Percentiles rank a stretch among this genome's conserved stretches.
Conservation (phyloP, 2,113 vertebrate genomes). For the Heptranchias perlo region DNA sequence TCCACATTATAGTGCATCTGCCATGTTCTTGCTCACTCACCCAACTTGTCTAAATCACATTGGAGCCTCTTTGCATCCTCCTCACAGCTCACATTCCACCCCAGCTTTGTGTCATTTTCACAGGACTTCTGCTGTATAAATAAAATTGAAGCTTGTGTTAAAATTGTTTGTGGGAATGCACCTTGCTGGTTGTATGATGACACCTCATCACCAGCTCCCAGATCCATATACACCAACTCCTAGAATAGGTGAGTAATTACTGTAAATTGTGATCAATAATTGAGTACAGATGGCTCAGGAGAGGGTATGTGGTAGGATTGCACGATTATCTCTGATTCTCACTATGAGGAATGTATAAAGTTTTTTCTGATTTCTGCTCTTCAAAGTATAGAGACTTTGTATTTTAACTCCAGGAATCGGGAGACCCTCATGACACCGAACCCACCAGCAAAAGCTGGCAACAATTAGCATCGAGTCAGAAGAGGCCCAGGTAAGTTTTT, state of each 20-base stretch:
- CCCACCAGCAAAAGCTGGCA: too few relatives aligned
- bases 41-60: too few relatives aligned
- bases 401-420: too few relatives aligned
- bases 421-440: too few relatives aligned
- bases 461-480: too few relatives aligned
- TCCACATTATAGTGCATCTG: too few relatives aligned
- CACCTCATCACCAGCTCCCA: neutral
- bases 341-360: neutral
- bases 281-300: neutral
- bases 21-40: too few relatives aligned
- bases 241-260: neutral
- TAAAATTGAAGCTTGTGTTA: neutral
- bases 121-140: neutral
- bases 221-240: neutral
- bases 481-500: too few relatives aligned
- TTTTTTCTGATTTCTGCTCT: neutral
- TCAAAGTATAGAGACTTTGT: neutral
- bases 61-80: too few relatives aligned
- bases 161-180: neutral
- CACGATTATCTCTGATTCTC: neutral
- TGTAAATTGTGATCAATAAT: neutral
- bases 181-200: neutral
- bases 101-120: too few relatives aligned
- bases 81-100: too few relatives aligned
- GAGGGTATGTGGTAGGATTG: neutral